phyloP scores from a whole-genome alignment of 2,888 invertebrate species.

The Trachelus stipa region DNA sequence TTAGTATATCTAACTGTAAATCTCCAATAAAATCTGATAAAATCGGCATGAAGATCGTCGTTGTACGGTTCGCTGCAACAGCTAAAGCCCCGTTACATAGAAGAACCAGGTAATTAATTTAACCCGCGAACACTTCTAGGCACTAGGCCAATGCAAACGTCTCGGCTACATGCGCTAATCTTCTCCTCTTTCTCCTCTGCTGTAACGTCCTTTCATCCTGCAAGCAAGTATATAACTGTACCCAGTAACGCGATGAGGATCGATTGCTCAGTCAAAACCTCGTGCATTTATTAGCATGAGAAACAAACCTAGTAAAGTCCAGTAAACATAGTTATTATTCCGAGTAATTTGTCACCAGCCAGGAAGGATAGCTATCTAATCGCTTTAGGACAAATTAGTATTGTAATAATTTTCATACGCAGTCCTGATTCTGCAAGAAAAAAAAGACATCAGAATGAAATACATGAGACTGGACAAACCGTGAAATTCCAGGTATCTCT shows the following conservation, averaged over 20 bases:
- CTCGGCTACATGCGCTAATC: constrained; percentile 30
- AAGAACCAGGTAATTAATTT: constrained; percentile 64
- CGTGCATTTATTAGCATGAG: background rate
- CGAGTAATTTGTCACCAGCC: background rate
- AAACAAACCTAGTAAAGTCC: background rate
- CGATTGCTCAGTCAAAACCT: background rate
- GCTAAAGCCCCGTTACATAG: constrained; percentile 62
- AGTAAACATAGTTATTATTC: background rate
- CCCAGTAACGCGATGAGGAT: background rate
- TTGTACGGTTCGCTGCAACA: constrained; percentile 18
- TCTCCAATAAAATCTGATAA: constrained; percentile 50
- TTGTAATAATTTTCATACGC: background rate
- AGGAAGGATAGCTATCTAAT: background rate
- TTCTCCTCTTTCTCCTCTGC: background rate
- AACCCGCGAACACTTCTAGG: constrained; percentile 51
- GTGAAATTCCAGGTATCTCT: background rate
- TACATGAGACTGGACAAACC: background rate
- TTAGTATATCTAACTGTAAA: constrained; percentile 34
- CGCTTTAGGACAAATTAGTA: background rate
- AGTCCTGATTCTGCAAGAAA: background rate
- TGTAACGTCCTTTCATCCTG: background rate
- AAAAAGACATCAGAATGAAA: background rate
- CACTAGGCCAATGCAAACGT: constrained; percentile 64
- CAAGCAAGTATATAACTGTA: background rate
- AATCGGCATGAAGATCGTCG: constrained; percentile 26